Conservation (phyloP, 2,797 vertebrate species). For the Streptopelia turtur region DNA sequence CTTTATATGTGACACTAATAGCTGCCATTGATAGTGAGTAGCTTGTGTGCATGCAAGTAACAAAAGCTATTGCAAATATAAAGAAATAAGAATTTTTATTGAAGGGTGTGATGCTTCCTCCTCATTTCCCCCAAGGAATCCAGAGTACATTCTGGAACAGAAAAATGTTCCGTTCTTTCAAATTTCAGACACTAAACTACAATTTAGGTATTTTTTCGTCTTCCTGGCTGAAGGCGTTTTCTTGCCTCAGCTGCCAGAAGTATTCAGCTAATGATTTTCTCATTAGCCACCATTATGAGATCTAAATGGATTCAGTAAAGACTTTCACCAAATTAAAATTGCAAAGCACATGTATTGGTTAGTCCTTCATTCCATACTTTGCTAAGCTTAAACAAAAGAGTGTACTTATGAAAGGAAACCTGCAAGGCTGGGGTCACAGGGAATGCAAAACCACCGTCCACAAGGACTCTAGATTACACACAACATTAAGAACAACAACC, state of each 20-base stretch:
- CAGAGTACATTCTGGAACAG: not conserved
- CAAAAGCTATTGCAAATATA: not conserved
- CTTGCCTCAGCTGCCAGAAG: not conserved
- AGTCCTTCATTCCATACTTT: conserved; percentile 44
- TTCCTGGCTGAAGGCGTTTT: not conserved
- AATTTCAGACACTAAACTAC: not conserved
- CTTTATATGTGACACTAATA: not conserved
- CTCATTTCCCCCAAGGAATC: not conserved
- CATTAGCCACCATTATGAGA: conserved; percentile 19
- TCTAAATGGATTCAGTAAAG: not conserved
- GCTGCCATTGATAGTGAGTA: not conserved
- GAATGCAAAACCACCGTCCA: not conserved
- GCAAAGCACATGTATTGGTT: conserved; percentile 40
- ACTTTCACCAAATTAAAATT: conserved; percentile 40
- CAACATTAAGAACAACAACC: not conserved
- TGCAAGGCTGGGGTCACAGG: conserved; percentile 32
- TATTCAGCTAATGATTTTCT: conserved; percentile 31
- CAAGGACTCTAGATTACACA: not conserved
- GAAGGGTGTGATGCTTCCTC: not conserved
- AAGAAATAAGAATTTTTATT: not conserved
- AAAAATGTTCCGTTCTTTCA: not conserved
- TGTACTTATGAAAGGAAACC: conserved; percentile 34
- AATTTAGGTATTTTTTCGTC: not conserved
- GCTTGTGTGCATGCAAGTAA: not conserved
- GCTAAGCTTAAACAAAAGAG: not conserved